Evolutionary conservation across 53 echinoderm and acorn worm species (phyloP).

Genomic region (Echinarachnius parma): DNA sequence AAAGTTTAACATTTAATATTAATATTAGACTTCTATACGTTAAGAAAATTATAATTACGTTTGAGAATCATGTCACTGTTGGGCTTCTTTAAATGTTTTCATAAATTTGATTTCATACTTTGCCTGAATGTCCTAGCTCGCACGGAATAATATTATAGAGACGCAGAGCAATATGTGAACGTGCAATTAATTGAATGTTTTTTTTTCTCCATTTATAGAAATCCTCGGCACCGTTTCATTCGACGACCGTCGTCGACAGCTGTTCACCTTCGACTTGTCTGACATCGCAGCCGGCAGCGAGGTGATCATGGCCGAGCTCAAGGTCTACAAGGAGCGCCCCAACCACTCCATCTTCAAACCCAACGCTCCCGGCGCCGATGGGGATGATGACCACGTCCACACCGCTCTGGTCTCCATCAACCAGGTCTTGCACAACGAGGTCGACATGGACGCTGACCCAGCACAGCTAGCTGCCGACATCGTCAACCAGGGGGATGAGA

Average conservation of each 20-base stretch:
- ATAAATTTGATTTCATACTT: too few relatives aligned
- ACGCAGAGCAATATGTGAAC: too few relatives aligned
- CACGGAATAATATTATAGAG: too few relatives aligned
- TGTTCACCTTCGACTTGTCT: slow-evolving; percentile 68
- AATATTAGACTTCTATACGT: too few relatives aligned
- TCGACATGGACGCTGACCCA: slow-evolving; percentile 25
- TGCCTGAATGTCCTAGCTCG: too few relatives aligned
- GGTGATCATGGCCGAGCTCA: slow-evolving; percentile 82
- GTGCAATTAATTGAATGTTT: too few relatives aligned
- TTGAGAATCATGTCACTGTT: too few relatives aligned
- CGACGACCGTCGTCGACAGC: slow-evolving; percentile 52
- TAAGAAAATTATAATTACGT: too few relatives aligned
- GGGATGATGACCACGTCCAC: slow-evolving; percentile 20
- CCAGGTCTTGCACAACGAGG: slow-evolving; percentile 35
- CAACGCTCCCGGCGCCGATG: background rate
- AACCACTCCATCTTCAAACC: slow-evolving; percentile 72
- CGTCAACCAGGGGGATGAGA: background rate
- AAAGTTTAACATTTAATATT: too few relatives aligned
- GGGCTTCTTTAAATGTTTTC: too few relatives aligned
- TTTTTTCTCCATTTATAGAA: slow-evolving; percentile 38
- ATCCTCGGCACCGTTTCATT: slow-evolving; percentile 58
- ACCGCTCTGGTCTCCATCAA: slow-evolving; percentile 62
- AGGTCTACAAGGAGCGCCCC: slow-evolving; percentile 79
- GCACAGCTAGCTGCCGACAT: slow-evolving; percentile 3
- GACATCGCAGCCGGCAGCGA: slow-evolving; percentile 71